Percentiles rank a stretch among this genome's conserved stretches.
phyloP scores from a whole-genome alignment of 2,888 invertebrate species.

The Agriopis aurantiaria region DNA sequence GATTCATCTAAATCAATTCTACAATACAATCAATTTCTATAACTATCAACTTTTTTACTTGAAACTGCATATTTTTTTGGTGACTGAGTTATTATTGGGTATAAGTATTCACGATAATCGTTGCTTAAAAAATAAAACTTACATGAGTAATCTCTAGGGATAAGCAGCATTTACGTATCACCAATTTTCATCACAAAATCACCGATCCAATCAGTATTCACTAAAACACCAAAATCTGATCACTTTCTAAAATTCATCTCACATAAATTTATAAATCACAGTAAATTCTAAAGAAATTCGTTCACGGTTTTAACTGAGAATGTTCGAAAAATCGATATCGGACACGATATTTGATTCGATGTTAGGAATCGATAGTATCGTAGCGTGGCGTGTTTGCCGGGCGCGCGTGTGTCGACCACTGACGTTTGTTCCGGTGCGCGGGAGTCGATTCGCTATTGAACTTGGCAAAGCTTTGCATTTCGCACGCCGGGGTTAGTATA shows the following conservation, averaged over 20 bases:
- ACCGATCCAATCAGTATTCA: constrained; percentile 29
- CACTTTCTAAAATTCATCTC: constrained; percentile 23
- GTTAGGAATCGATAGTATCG: constrained; percentile 55
- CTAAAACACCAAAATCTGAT: constrained; percentile 29
- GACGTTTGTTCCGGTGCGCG: constrained; percentile 63
- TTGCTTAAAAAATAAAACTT: constrained; percentile 17
- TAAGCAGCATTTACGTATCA: constrained; percentile 35
- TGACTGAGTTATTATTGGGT: too few species aligned
- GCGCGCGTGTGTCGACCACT: constrained; percentile 77
- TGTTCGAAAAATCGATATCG: constrained; percentile 22
- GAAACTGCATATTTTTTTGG: too few species aligned
- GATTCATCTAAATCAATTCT: too few species aligned
- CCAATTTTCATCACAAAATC: constrained; percentile 34
- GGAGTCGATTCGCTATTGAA: constrained; percentile 72
- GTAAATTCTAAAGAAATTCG: neutral
- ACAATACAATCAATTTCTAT: too few species aligned
- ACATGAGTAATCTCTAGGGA: constrained; percentile 28
- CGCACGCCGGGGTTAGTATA: constrained; percentile 36
- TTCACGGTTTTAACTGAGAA: constrained; percentile 11
- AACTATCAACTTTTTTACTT: too few species aligned
- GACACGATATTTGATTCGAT: constrained; percentile 29
- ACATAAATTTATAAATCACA: constrained; percentile 2
- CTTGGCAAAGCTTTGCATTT: constrained; percentile 76
- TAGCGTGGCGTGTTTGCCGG: constrained; percentile 73
- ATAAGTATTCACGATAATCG: too few species aligned